Evolutionary conservation across 2,113 vertebrate genomes (phyloP).

Genomic region (Podiceps cristatus): DNA sequence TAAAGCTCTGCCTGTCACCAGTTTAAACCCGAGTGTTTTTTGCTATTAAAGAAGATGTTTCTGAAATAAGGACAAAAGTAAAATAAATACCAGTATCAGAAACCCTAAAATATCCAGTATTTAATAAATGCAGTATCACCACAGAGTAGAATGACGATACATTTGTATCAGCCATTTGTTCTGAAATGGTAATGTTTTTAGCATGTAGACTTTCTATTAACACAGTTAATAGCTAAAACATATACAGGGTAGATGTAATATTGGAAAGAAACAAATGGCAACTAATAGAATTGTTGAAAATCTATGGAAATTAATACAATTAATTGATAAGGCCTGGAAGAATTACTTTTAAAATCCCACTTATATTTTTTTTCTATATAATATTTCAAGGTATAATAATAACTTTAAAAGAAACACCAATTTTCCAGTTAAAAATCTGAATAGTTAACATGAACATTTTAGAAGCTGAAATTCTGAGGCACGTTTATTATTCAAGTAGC

Average conservation of each 20-base stretch:
- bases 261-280: not conserved
- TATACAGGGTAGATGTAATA: not conserved
- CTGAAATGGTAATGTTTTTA: not conserved
- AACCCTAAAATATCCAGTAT: not conserved
- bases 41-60: not conserved
- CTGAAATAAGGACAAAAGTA: not conserved
- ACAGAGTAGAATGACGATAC: not conserved
- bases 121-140: not conserved
- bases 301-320: not conserved
- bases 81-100: not conserved
- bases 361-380: not conserved
- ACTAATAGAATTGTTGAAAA: not conserved
- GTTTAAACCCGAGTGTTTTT: not conserved
- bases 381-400: not conserved
- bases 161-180: not conserved
- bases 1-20: not conserved
- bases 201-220: not conserved
- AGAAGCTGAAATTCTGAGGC: not conserved
- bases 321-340: not conserved
- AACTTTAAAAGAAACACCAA: not conserved
- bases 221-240: not conserved
- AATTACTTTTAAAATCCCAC: not conserved
- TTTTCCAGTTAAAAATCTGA: not conserved
- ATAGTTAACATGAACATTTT: not conserved
- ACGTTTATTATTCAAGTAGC: slow-evolving; percentile 14